Evolutionary conservation across 2,888 invertebrate genomes (phyloP).

Genomic region (Monopis laevigella): DNA sequence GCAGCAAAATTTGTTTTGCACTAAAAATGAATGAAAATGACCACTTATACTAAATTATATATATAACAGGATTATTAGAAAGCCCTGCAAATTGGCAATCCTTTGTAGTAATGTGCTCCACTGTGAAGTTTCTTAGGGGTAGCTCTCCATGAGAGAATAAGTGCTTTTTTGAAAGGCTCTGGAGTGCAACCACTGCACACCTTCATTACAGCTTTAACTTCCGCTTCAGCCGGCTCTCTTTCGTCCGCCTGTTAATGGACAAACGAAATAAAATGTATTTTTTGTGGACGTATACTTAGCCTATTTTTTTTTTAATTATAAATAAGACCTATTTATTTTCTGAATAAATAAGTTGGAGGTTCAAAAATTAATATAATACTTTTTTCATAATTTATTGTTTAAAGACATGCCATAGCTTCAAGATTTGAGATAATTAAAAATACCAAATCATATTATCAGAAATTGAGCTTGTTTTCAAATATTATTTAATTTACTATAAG

Average conservation of each 20-base stretch:
- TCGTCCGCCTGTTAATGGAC: conserved; percentile 70
- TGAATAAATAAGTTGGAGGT: too few relatives aligned
- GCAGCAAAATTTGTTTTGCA: too few relatives aligned
- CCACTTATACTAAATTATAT: neutral
- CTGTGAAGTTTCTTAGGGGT: conserved; percentile 77
- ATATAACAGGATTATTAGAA: too few relatives aligned
- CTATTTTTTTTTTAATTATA: neutral
- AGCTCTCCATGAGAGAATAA: conserved; percentile 80
- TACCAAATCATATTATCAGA: too few relatives aligned
- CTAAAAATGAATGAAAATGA: too few relatives aligned
- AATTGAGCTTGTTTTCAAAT: too few relatives aligned
- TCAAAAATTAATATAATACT: too few relatives aligned
- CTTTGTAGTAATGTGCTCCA: conserved; percentile 75
- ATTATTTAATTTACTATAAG: neutral
- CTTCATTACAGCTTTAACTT: conserved; percentile 82
- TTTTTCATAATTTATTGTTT: too few relatives aligned
- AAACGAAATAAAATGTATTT: neutral
- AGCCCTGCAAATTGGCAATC: conserved; percentile 71
- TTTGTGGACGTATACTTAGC: too few relatives aligned
- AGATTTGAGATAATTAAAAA: too few relatives aligned
- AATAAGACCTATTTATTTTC: too few relatives aligned
- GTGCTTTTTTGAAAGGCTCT: conserved; percentile 83
- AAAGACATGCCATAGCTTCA: too few relatives aligned
- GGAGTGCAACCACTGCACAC: conserved; percentile 78
- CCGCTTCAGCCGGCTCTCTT: conserved; percentile 84